Evolutionary conservation across 1,140 invertebrate species (phyloP).

Genomic region (Trigoniulus corallinus): DNA sequence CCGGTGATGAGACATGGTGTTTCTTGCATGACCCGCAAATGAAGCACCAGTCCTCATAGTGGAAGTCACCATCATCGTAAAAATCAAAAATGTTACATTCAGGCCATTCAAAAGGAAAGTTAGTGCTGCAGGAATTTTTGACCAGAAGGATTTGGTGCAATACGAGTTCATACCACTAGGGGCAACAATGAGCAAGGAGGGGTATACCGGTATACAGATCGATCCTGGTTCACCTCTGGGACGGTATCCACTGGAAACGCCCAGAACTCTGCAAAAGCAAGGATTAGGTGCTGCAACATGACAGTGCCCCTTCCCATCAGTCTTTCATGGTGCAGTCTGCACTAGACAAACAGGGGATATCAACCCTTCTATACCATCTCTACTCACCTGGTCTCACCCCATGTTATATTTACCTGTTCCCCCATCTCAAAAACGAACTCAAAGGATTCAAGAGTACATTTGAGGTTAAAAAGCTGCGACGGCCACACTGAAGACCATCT

Average conservation of each 20-base stretch:
- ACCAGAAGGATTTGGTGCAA: constrained; percentile 17
- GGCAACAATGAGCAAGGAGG: constrained; percentile 13
- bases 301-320: constrained; percentile 19
- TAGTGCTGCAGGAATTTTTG: constrained; percentile 20
- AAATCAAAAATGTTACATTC: not conserved
- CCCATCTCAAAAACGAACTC: not conserved
- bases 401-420: not conserved
- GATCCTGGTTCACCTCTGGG: not conserved
- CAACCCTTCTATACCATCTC: constrained; percentile 15
- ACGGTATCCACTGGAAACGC: not conserved
- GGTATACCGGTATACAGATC: not conserved
- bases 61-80: not conserved
- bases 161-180: constrained; percentile 18
- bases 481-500: too few relatives aligned
- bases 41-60: not conserved
- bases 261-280: constrained; percentile 11
- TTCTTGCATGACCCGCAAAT: constrained; percentile 3
- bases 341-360: constrained; percentile 16
- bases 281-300: constrained; percentile 20
- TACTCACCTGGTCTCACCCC: constrained; percentile 18
- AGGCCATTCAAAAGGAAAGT: constrained; percentile 18
- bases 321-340: constrained; percentile 13
- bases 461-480: too few relatives aligned
- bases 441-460: too few relatives aligned
- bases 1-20: constrained; percentile 5